Evolutionary conservation across 53 echinoderm and acorn worm species (phyloP), one percentile per base, ranked within the genome.

Genomic region (Mesocentrotus franciscanus): DNA sequence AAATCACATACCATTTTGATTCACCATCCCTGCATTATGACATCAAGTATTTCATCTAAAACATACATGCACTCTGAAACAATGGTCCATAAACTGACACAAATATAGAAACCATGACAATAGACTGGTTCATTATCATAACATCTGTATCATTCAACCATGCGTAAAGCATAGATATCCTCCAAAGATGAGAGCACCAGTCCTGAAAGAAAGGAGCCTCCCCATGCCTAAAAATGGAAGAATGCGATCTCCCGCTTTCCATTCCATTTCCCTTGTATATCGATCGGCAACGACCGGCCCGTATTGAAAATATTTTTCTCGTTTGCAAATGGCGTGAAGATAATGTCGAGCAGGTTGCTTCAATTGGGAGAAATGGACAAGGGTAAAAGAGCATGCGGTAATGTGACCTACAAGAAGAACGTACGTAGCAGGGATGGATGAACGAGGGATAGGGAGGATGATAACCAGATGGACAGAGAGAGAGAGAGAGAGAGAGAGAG

Each of bases 301-400:
- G 83, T 64, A 93, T 64, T 93, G 93, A 93, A 93, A 93, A 93
- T 81, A 93, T 93, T 93, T 93, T 93, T 81, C 93, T 81, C 81
- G 93, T 61, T 93, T 81, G 93, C 93, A 93, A 93, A 81, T 78
- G 93, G 93, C 93, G 93, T 93, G 93, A 93, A 93, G 93, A 93
- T 93, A 93, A 93, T 93, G 93, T 57, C 93, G 62, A 18, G 81
- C 59, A 61, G 93, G 93, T 78, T 93, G 59, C 93, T 16, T 79
- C 79, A 60, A 33, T 92, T 81, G 93, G 66, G 60, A 34, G 36
- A 61, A 75, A 93, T 81, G 83, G 83, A 81, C 83, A 83, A n/a
- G 83, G 93, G 18, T 59, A 79, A 93, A 93, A 93, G 93, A 93
- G 34, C 93, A 81, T 93, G 83, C 60, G 32, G 78, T 93, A 93